These are phyloP conservation scores for Cinclus cinclus DNA, from an alignment of 2,113 vertebrate species.

Conservation along the genomic window DNA sequence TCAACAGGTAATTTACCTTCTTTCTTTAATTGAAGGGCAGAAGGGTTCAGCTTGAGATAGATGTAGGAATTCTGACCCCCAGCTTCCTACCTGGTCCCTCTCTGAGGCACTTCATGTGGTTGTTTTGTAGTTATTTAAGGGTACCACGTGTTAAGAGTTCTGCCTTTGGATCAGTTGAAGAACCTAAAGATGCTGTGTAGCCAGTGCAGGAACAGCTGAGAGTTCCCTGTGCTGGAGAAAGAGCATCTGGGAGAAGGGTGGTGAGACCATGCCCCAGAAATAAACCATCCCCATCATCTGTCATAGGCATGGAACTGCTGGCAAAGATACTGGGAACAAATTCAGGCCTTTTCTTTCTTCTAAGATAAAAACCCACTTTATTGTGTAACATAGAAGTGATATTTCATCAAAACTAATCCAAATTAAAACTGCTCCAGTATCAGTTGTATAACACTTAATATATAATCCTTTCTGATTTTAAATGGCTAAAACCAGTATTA, in stretches of 20 bases:
- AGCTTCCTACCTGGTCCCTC: background rate
- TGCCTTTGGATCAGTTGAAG: background rate
- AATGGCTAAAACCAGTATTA: background rate
- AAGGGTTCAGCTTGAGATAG: background rate
- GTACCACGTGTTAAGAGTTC: background rate
- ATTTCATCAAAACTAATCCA: background rate
- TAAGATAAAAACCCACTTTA: background rate
- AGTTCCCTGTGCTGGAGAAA: background rate
- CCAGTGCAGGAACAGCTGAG: background rate
- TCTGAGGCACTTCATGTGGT: background rate
- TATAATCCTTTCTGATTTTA: background rate
- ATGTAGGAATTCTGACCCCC: background rate
- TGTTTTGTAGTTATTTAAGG: background rate
- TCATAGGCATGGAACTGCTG: background rate
- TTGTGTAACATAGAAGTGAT: background rate
- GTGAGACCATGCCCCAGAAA: background rate
- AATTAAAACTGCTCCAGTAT: background rate
- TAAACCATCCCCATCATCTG: background rate
- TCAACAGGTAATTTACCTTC: background rate
- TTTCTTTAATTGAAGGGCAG: background rate
- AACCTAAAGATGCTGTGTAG: background rate
- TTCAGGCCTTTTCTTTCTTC: background rate
- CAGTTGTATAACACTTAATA: accelerated
- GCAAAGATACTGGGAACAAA: background rate
- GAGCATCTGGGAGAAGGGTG: background rate